These are phyloP conservation scores for Aleadryas rufinucha DNA, from an alignment of 2,113 vertebrate species.

Conservation along the genomic window DNA sequence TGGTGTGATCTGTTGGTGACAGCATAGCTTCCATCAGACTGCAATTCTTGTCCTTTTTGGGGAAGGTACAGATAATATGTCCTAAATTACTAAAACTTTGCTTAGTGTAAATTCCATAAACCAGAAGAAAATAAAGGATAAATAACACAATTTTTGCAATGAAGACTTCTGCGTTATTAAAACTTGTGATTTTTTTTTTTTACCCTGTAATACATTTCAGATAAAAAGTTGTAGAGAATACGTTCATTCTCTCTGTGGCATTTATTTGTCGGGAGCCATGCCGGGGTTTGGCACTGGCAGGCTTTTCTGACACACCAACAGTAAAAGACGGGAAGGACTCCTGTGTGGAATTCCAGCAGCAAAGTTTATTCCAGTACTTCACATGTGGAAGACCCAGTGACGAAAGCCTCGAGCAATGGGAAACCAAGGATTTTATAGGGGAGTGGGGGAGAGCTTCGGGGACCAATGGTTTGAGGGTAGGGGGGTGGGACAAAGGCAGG, in stretches of 20 bases:
- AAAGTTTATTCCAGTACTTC: no score
- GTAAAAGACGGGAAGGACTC: no score
- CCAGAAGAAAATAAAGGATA: not conserved
- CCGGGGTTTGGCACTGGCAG: no score
- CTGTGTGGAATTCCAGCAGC: no score
- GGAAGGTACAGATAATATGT: not conserved
- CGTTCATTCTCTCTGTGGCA: constrained; percentile 19
- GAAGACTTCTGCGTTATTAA: not conserved
- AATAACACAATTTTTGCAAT: not conserved
- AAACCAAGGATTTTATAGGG: no score
- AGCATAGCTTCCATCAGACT: not conserved
- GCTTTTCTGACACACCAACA: no score
- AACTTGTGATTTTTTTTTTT: not conserved
- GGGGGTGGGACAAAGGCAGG: no score
- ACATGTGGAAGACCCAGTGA: no score
- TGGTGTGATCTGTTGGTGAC: not conserved
- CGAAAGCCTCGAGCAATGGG: no score
- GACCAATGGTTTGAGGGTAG: no score
- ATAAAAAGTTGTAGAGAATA: constrained; percentile 40
- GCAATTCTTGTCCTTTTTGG: not conserved
- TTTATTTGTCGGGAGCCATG: no score
- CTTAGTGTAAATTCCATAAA: not conserved
- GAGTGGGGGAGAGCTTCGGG: no score
- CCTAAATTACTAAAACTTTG: not conserved
- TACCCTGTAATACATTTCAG: not conserved